Conservation (phyloP, 2,797 vertebrate genomes). For the Molossus alvarezi region DNA sequence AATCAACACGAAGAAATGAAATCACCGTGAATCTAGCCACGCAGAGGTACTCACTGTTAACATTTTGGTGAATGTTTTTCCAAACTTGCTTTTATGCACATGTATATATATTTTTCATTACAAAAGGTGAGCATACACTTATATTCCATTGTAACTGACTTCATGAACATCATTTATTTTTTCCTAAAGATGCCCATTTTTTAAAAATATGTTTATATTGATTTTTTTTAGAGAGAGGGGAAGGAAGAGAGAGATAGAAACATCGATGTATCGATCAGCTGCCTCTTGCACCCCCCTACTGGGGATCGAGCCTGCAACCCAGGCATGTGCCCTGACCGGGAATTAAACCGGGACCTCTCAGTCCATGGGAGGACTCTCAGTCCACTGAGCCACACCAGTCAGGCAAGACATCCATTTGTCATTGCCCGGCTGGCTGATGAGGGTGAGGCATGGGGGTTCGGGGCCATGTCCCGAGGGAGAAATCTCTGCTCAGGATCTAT, state of each 20-base stretch:
- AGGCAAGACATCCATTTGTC: slow-evolving; percentile 24
- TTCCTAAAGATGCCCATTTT: slow-evolving; percentile 52
- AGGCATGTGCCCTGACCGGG: no score
- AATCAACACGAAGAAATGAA: slow-evolving; percentile 4
- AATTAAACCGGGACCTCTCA: no score
- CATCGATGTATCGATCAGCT: no score
- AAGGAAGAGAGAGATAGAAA: no score
- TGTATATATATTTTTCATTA: not conserved
- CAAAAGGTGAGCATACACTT: not conserved
- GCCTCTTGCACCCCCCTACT: no score
- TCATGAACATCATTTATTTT: slow-evolving; percentile 26
- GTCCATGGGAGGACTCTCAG: no score
- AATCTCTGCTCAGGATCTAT: slow-evolving; percentile 67
- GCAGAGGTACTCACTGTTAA: not conserved
- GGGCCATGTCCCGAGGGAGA: not conserved
- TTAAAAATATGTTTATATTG: not conserved
- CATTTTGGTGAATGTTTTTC: not conserved
- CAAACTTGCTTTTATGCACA: slow-evolving; percentile 46
- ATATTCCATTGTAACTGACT: slow-evolving; percentile 34
- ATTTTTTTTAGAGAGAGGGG: no score
- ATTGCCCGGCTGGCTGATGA: not conserved
- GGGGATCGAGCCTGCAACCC: no score
- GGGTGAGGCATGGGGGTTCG: no score
- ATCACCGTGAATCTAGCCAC: not conserved
- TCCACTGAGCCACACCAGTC: no score